A percentile compares a stretch with the other conserved stretches of the same genome.
Conservation (phyloP, 2,113 vertebrate species). For the Entomyzon cyanotis region DNA sequence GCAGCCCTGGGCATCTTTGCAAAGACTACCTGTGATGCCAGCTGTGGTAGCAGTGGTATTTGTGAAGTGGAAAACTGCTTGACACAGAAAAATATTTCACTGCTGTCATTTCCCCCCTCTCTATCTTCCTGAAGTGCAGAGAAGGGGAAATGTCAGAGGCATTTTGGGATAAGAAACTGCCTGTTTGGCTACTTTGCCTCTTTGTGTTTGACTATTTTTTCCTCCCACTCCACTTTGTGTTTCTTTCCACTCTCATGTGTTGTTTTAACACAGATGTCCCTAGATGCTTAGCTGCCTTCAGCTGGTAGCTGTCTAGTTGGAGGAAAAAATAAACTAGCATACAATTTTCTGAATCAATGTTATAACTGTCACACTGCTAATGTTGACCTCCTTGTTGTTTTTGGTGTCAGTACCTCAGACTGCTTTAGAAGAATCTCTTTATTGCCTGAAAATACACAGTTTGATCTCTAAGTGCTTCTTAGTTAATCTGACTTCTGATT, state of each 20-base stretch:
- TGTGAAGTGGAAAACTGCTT: constrained; percentile 6
- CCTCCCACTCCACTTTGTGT: background rate
- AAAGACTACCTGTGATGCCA: background rate
- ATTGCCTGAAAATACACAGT: background rate
- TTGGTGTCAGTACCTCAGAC: background rate
- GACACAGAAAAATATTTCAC: background rate
- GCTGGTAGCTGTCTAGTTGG: background rate
- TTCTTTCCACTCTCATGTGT: background rate
- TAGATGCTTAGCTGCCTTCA: background rate
- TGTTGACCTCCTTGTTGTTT: background rate
- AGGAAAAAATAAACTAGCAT: background rate
- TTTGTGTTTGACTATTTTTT: background rate
- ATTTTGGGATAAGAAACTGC: background rate
- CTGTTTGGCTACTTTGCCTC: background rate
- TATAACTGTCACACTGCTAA: background rate
- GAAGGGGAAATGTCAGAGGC: background rate
- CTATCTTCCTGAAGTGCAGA: background rate
- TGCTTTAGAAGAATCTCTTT: background rate
- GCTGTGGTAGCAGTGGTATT: background rate
- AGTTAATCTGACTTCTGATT: background rate
- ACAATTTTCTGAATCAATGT: background rate
- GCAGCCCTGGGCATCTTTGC: background rate
- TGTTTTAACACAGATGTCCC: background rate
- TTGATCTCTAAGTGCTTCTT: background rate
- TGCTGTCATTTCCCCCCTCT: background rate